Conservation (phyloP, 2,797 vertebrate genomes). For the Ceryle rudis region DNA sequence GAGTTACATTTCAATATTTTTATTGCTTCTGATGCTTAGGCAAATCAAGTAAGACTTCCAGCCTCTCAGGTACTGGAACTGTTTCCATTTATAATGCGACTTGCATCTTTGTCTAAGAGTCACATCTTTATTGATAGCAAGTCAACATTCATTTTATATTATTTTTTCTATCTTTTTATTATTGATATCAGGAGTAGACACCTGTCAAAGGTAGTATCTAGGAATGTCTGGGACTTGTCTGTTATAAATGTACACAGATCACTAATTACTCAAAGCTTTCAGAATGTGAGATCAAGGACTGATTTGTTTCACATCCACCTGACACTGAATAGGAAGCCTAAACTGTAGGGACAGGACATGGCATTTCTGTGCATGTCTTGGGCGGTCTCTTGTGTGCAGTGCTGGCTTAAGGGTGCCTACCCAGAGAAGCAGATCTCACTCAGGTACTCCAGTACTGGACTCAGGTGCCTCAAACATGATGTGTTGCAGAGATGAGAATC, state of each 20-base stretch:
- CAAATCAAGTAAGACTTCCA: background rate
- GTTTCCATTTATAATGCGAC: background rate
- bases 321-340: background rate
- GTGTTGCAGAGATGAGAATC: background rate
- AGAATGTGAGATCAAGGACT: background rate
- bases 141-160: background rate
- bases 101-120: background rate
- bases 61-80: background rate
- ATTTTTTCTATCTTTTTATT: background rate
- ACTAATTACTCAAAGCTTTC: background rate
- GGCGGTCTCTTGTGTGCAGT: background rate
- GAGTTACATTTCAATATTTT: background rate
- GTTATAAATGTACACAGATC: background rate
- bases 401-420: background rate
- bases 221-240: rapidly evolving
- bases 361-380: background rate
- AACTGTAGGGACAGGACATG: rapidly evolving
- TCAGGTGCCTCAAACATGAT: background rate
- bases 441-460: background rate
- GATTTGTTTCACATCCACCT: background rate
- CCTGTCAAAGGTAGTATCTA: background rate
- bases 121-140: background rate
- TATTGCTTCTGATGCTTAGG: background rate
- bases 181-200: background rate
- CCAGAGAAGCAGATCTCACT: background rate